Conservation (phyloP, 2,113 vertebrate genomes). For the Lathamus discolor region DNA sequence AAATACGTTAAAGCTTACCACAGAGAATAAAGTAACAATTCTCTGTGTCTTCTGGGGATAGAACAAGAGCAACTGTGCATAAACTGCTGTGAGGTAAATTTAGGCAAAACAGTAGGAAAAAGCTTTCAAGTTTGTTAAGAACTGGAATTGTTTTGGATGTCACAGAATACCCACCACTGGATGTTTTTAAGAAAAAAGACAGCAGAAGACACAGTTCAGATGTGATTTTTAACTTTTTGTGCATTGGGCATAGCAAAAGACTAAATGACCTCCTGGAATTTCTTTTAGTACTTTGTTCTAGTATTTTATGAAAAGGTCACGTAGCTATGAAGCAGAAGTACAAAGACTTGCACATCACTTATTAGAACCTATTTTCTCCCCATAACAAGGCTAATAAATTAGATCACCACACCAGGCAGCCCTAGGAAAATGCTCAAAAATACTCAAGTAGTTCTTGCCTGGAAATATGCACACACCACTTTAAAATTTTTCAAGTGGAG, state of each 20-base stretch:
- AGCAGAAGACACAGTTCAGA: neutral
- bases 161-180: neutral
- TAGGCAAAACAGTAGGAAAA: neutral
- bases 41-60: neutral
- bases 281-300: neutral
- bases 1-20: neutral
- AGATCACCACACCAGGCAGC: neutral
- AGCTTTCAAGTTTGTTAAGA: neutral
- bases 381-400: neutral
- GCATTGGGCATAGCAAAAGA: neutral
- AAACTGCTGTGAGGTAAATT: neutral
- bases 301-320: neutral
- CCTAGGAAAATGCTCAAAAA: neutral
- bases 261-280: neutral
- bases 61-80: neutral
- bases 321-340: neutral
- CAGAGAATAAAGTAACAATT: neutral
- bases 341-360: neutral
- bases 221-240: neutral
- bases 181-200: neutral
- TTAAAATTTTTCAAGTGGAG: slow-evolving; percentile 35
- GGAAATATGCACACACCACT: neutral
- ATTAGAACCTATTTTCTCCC: neutral
- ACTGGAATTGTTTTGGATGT: neutral
- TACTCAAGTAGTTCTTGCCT: neutral